Percentiles rank a stretch among this genome's conserved stretches.
Evolutionary conservation across 2,888 invertebrate genomes (phyloP).

Genomic region (Synanthedon vespiformis): DNA sequence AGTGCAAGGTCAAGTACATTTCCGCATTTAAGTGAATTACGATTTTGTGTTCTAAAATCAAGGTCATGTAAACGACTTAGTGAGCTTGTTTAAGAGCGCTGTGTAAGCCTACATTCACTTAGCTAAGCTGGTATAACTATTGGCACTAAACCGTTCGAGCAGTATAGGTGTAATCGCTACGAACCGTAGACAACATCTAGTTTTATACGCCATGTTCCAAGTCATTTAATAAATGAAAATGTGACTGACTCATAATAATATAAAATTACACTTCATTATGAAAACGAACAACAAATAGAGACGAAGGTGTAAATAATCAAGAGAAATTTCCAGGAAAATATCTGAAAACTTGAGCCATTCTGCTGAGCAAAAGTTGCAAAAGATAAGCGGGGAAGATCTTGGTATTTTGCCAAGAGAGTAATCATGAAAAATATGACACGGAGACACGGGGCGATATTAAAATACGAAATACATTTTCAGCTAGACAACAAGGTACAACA

Average conservation of each 20-base stretch:
- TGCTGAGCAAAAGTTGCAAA: slow-evolving; percentile 46
- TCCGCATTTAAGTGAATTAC: slow-evolving; percentile 21
- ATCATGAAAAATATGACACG: slow-evolving; percentile 59
- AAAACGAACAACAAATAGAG: background rate
- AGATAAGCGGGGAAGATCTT: slow-evolving; percentile 56
- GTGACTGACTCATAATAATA: too few species aligned
- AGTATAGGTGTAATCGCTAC: background rate
- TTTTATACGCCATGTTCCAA: too few species aligned
- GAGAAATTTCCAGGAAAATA: slow-evolving; percentile 8
- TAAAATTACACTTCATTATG: too few species aligned
- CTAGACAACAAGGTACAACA: slow-evolving; percentile 26
- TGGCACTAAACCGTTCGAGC: background rate
- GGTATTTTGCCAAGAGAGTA: slow-evolving; percentile 59
- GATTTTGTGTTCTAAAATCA: slow-evolving; percentile 6
- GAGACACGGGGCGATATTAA: slow-evolving; percentile 48
- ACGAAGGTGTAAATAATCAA: background rate
- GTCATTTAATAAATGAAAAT: too few species aligned
- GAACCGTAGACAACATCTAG: background rate
- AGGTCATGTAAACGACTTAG: background rate
- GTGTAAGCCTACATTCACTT: background rate
- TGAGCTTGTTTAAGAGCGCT: background rate
- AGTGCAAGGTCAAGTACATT: slow-evolving; percentile 23
- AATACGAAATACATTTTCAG: slow-evolving; percentile 44
- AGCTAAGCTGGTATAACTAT: background rate
- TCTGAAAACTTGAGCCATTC: slow-evolving; percentile 25